Evolutionary conservation across 2,797 vertebrate genomes (phyloP), one percentile per base, ranked within the genome.

Genomic region (Argya squamiceps): DNA sequence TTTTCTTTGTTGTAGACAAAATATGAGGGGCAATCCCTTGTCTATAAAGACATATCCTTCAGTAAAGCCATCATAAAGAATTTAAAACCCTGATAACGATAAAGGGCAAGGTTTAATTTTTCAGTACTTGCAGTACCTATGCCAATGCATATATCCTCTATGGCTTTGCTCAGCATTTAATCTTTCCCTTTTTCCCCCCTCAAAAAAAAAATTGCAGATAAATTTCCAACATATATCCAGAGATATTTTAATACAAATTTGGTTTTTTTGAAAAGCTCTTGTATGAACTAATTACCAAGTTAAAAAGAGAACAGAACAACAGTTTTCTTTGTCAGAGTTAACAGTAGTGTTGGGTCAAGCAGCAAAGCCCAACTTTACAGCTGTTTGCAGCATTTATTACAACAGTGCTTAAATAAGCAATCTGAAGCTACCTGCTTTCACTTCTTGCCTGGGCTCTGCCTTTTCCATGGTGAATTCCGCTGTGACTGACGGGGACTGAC

Each of bases 131-230:
- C 16, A 79, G n/a, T 36, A 77, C 12, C 21, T 73, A 26, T 37
- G 41, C 30, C 21, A 78, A 22, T 18, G 13, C 43, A 84, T 26
- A 63, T 70, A 70, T 14, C 37, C n/a, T 68, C 50, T 39, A 10
- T 1, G 7, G 32, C 11, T 88, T 94, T 53, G 12, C 12, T 26
- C 43, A 69, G 22, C 19, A 34, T 39, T 67, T 70, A 71, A 22
- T 37, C 23, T 47, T 71, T n/a, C 11, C 12, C 15, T 13, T 46
- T 44, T 19, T 2, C 0, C 5, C 10, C 14, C 12, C 9, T 3
- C 13, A 4, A 4, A 43, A 43, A 43, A 32, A 26, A 18, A 65
- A 26, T 53, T 49, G 85, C 24, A 39, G 68, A 36, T 64, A 84
- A 53, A 73, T 91, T 65, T 89, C 37, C 26, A 74, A 80, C 32